These are phyloP conservation scores for Apoda limacodes DNA, from an alignment of 2,888 invertebrate genomes.

Conservation along the genomic window DNA sequence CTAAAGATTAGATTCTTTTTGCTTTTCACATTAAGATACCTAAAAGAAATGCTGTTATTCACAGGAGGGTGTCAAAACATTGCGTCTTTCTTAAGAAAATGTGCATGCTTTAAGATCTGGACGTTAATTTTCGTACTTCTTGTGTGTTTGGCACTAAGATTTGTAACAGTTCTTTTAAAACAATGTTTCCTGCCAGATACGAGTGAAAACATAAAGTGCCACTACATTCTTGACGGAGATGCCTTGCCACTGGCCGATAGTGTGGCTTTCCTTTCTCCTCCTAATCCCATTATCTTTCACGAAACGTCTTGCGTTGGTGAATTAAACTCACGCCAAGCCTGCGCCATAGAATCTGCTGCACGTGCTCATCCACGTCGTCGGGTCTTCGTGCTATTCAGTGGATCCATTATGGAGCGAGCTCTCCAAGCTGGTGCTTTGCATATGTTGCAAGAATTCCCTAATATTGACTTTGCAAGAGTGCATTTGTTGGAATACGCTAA, in stretches of 20 bases:
- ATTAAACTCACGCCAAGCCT: constrained; percentile 71
- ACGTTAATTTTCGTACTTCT: too few relatives aligned
- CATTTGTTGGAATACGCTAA: constrained; percentile 59
- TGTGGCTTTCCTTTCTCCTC: constrained; percentile 28
- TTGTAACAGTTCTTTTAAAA: too few relatives aligned
- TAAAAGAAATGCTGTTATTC: too few relatives aligned
- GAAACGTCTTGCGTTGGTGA: constrained; percentile 73
- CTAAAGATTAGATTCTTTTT: too few relatives aligned
- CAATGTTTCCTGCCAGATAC: too few relatives aligned
- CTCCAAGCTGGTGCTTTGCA: constrained; percentile 26
- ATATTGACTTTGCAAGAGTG: constrained; percentile 61
- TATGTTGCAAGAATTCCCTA: constrained; percentile 48
- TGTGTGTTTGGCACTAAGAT: too few relatives aligned
- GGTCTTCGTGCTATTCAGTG: constrained; percentile 67
- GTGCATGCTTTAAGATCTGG: too few relatives aligned
- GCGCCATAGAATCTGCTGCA: constrained; percentile 77
- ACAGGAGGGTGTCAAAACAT: too few relatives aligned
- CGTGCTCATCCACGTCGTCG: constrained; percentile 67
- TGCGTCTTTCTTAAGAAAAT: too few relatives aligned
- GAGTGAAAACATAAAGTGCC: constrained; percentile 22
- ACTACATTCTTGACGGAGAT: constrained; percentile 19
- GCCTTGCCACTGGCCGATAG: constrained; percentile 24
- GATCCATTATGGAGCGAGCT: constrained; percentile 32
- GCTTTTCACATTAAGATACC: too few relatives aligned
- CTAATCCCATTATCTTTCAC: constrained; percentile 72